A percentile compares a stretch with the other conserved stretches of the same genome.
Evolutionary conservation across 2,888 invertebrate genomes (phyloP).

Genomic region (Cloeon dipterum): DNA sequence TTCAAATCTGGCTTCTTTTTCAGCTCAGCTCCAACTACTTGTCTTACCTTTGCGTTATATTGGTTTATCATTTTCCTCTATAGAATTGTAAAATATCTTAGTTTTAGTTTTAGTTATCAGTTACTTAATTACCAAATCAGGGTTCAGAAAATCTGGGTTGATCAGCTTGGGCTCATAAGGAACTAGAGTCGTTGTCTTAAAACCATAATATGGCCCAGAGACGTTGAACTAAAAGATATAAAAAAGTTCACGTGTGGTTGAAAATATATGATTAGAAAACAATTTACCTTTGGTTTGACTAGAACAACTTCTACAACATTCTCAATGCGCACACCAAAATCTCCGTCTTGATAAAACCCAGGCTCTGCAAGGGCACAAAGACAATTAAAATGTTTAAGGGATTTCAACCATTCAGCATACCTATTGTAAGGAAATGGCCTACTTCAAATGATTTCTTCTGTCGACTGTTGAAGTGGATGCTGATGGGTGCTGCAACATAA

Average conservation of each 20-base stretch:
- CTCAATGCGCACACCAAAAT: slow-evolving; percentile 72
- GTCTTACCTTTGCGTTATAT: slow-evolving; percentile 50
- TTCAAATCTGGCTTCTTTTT: slow-evolving; percentile 41
- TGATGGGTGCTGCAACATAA: slow-evolving; percentile 44
- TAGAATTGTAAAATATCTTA: slow-evolving; percentile 10
- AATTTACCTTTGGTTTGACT: slow-evolving; percentile 10
- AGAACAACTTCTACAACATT: slow-evolving; percentile 53
- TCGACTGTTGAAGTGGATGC: slow-evolving; percentile 32
- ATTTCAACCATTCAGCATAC: slow-evolving; percentile 36
- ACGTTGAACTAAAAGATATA: slow-evolving; percentile 7
- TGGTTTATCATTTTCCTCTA: slow-evolving; percentile 58
- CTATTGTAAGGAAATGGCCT: slow-evolving; percentile 58
- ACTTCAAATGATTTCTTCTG: slow-evolving; percentile 30
- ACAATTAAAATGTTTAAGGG: not conserved
- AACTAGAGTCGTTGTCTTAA: slow-evolving; percentile 60
- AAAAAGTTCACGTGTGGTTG: slow-evolving; percentile 13
- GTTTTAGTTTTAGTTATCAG: not conserved
- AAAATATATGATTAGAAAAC: not conserved
- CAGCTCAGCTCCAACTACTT: slow-evolving; percentile 48
- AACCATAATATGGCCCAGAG: slow-evolving; percentile 21
- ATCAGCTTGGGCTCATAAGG: slow-evolving; percentile 76
- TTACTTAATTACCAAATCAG: slow-evolving; percentile 43
- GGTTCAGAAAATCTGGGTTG: slow-evolving; percentile 45
- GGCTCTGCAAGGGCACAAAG: slow-evolving; percentile 44
- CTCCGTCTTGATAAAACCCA: slow-evolving; percentile 63